Evolutionary conservation across 2,113 vertebrate genomes (phyloP).

Genomic region (Microtus ochrogaster): DNA sequence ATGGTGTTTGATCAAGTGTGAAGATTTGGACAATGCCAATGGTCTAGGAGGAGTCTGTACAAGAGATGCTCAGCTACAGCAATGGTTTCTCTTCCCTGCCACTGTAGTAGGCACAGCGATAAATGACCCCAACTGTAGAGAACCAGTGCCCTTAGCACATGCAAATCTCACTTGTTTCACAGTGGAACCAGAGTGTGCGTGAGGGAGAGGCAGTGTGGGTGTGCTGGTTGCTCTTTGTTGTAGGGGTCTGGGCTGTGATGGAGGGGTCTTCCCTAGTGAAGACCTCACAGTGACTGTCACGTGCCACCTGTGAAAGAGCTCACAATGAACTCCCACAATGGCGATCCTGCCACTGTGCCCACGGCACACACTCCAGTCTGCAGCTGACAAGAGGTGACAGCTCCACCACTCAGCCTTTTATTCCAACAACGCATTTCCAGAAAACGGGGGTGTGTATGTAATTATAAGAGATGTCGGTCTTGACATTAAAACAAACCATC

Average conservation of each 20-base stretch:
- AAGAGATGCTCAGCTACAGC: not conserved
- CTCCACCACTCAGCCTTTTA: constrained; percentile 32
- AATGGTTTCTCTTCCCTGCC: not conserved
- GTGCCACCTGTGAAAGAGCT: not conserved
- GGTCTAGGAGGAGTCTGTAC: not conserved
- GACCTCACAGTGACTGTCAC: not conserved
- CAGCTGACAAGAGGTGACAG: not conserved
- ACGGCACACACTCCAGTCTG: not conserved
- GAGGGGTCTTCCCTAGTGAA: not conserved
- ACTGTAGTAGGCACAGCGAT: rapidly evolving
- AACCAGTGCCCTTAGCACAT: rapidly evolving
- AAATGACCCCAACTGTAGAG: not conserved
- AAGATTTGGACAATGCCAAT: not conserved
- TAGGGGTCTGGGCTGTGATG: not conserved
- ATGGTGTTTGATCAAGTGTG: not conserved
- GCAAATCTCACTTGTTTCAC: too few species aligned
- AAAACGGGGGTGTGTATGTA: constrained; percentile 69
- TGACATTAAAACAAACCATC: constrained; percentile 76
- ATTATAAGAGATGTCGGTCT: constrained; percentile 70
- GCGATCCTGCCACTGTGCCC: constrained; percentile 10
- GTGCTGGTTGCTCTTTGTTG: not conserved
- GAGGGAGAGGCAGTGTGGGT: rapidly evolving
- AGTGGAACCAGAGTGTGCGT: rapidly evolving
- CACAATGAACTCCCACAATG: not conserved
- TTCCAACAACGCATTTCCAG: not conserved